Evolutionary conservation across 2,888 invertebrate species (phyloP).

Genomic region (Serripes groenlandicus): DNA sequence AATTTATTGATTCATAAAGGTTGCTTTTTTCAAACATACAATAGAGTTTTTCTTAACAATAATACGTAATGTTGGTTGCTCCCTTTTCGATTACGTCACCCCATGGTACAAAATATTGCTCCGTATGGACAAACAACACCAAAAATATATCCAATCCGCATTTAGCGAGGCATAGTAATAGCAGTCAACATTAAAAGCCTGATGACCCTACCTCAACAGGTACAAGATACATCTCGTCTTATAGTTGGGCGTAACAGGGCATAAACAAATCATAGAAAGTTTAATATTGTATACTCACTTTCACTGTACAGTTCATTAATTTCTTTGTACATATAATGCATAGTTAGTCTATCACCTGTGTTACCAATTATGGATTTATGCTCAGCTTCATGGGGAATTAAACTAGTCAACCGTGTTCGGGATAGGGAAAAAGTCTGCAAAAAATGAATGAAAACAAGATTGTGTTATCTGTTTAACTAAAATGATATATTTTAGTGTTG

Average conservation of each 20-base stretch:
- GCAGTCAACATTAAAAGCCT: too few species aligned
- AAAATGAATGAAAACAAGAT: too few species aligned
- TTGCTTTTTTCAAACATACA: too few species aligned
- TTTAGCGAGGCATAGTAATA: too few species aligned
- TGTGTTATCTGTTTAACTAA: too few species aligned
- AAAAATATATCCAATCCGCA: neutral
- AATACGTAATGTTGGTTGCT: too few species aligned
- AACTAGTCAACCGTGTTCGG: neutral
- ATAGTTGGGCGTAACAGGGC: neutral
- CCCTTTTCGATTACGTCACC: too few species aligned
- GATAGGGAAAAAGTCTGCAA: neutral
- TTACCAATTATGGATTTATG: neutral
- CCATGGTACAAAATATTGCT: too few species aligned
- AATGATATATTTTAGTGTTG: too few species aligned
- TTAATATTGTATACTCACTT: neutral
- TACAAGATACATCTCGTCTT: neutral
- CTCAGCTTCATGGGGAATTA: neutral
- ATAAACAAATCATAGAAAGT: neutral
- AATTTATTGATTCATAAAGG: too few species aligned
- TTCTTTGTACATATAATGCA: constrained; percentile 6
- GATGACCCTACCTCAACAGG: neutral
- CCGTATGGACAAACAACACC: too few species aligned
- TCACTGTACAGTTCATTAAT: neutral
- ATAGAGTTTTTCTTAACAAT: too few species aligned
- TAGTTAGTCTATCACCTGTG: neutral